Conservation (phyloP, 2,888 invertebrate genomes). For the Bellardia pandia region DNA sequence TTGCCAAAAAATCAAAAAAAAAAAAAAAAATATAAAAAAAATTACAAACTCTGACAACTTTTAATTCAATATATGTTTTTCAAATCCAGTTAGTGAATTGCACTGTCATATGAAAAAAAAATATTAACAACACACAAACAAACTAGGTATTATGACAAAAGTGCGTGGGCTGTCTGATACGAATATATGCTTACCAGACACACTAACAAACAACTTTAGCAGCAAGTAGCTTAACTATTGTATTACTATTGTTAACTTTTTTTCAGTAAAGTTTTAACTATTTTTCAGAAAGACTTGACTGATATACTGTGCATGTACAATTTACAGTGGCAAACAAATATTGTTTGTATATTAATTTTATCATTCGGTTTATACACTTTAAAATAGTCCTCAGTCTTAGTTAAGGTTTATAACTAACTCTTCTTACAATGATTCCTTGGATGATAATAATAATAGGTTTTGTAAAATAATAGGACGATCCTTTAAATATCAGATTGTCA, state of each 20-base stretch:
- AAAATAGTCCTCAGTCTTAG: too few species aligned
- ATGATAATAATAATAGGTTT: too few species aligned
- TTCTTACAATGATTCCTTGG: too few species aligned
- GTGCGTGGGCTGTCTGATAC: slow-evolving; percentile 58
- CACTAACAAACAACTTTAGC: slow-evolving; percentile 47
- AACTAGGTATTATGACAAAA: slow-evolving; percentile 44
- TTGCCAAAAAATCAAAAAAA: slow-evolving; percentile 72
- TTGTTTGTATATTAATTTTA: not conserved
- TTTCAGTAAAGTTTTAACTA: slow-evolving; percentile 47
- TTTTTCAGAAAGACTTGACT: slow-evolving; percentile 35
- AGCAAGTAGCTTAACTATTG: slow-evolving; percentile 62
- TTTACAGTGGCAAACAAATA: slow-evolving; percentile 32
- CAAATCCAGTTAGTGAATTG: slow-evolving; percentile 70
- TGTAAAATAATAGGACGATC: too few species aligned
- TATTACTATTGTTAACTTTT: slow-evolving; percentile 23
- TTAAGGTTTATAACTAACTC: too few species aligned
- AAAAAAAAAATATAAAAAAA: slow-evolving; percentile 41
- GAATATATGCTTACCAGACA: slow-evolving; percentile 31
- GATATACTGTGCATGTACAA: slow-evolving; percentile 26
- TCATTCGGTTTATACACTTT: too few species aligned
- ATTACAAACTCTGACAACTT: slow-evolving; percentile 56
- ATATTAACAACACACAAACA: slow-evolving; percentile 43
- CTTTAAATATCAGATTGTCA: too few species aligned
- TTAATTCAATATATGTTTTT: slow-evolving; percentile 73
- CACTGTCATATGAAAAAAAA: slow-evolving; percentile 61